Percentiles rank a stretch among this genome's conserved stretches.
Conservation (phyloP, 2,888 invertebrate genomes). For the Drosophila atripex region DNA sequence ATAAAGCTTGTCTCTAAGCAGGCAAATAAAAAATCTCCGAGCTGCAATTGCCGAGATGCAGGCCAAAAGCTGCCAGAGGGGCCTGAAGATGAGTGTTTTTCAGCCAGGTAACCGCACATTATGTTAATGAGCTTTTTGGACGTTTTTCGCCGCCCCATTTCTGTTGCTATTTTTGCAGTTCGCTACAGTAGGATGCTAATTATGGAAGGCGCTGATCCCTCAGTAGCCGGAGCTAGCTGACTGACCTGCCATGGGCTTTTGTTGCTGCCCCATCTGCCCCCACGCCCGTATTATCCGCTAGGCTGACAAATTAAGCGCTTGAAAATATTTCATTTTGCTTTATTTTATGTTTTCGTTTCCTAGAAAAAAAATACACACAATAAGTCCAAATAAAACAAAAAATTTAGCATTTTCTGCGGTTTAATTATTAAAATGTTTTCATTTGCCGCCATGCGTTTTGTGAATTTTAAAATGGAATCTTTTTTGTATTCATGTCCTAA, state of each 20-base stretch:
- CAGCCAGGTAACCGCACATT: constrained; percentile 68
- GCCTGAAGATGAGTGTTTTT: constrained; percentile 16
- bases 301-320: constrained; percentile 57
- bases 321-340: constrained; percentile 34
- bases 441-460: constrained; percentile 49
- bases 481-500: constrained; percentile 25
- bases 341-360: constrained; percentile 14
- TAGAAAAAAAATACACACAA: constrained; percentile 20
- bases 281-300: constrained; percentile 1
- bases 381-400: constrained; percentile 8
- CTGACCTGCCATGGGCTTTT: constrained; percentile 48
- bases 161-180: constrained; percentile 19
- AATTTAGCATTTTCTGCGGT: constrained; percentile 54
- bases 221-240: constrained; percentile 20
- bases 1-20: constrained; percentile 34
- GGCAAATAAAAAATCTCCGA: constrained; percentile 29
- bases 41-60: constrained; percentile 27
- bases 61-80: background rate
- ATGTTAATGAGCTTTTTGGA: constrained; percentile 76
- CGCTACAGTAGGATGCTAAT: constrained; percentile 58
- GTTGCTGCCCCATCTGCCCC: constrained; percentile 31
- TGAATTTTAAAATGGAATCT: constrained; percentile 48
- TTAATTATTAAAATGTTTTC: constrained; percentile 75
- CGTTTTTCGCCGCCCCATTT: constrained; percentile 26
- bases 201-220: constrained; percentile 52